These are phyloP conservation scores for Echinops telfairi DNA, from an alignment of 2,113 vertebrate species.

Conservation along the genomic window DNA sequence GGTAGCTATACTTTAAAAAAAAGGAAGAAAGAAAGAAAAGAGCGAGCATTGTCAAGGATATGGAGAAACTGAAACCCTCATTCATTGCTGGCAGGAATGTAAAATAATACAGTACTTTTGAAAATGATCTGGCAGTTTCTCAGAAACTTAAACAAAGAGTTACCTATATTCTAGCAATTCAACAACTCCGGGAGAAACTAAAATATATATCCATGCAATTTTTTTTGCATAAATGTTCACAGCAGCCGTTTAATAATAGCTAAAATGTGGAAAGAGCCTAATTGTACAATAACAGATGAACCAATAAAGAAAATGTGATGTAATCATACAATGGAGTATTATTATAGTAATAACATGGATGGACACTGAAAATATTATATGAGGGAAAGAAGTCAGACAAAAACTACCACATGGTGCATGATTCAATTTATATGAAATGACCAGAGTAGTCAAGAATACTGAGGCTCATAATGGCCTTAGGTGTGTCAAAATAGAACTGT, in stretches of 20 bases:
- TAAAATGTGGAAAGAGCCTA: not conserved
- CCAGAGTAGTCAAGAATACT: too few species aligned
- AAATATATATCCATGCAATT: not conserved
- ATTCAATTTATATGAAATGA: too few species aligned
- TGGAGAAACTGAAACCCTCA: too few species aligned
- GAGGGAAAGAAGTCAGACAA: too few species aligned
- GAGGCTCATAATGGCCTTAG: too few species aligned
- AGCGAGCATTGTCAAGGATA: not conserved
- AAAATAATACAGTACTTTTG: not conserved
- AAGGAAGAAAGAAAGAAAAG: not conserved
- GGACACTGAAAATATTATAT: too few species aligned
- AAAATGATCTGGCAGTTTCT: not conserved
- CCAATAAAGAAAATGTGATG: too few species aligned
- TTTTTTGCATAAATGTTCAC: not conserved
- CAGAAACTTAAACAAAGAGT: not conserved
- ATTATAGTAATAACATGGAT: too few species aligned
- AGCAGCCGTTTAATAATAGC: not conserved
- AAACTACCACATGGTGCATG: too few species aligned
- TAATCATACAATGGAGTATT: too few species aligned
- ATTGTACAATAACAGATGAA: not conserved
- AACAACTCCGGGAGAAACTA: not conserved
- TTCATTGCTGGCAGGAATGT: too few species aligned
- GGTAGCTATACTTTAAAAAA: not conserved
- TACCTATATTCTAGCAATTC: not conserved
- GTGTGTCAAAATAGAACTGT: too few species aligned